Conservation (phyloP, 1,140 invertebrate species). For the Daktulosphaira vitifoliae region DNA sequence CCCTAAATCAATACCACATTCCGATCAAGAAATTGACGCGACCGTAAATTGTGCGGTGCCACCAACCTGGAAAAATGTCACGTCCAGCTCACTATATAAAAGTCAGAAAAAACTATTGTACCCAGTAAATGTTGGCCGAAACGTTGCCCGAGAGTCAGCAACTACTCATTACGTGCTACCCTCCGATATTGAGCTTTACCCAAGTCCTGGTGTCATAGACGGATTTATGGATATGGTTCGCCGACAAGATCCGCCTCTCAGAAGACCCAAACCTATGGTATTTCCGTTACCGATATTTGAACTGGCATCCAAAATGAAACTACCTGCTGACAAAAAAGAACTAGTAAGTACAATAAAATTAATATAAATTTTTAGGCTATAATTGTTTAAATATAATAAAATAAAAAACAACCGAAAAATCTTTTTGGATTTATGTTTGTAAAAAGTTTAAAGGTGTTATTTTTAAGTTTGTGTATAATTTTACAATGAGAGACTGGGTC, state of each 20-base stretch:
- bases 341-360: constrained; percentile 43
- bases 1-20: constrained; percentile 64
- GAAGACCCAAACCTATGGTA: constrained; percentile 60
- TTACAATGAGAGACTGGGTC: no score
- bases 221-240: constrained; percentile 76
- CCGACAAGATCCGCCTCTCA: constrained; percentile 55
- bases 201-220: constrained; percentile 64
- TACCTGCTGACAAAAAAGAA: constrained; percentile 46
- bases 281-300: constrained; percentile 77
- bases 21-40: constrained; percentile 50
- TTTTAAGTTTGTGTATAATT: no score
- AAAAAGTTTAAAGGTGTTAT: no score
- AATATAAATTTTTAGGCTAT: no score
- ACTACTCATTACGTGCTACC: constrained; percentile 74
- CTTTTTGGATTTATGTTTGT: no score
- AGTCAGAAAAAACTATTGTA: constrained; percentile 69
- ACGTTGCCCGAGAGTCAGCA: constrained; percentile 71
- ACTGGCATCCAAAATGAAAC: constrained; percentile 55
- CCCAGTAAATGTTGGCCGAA: constrained; percentile 79
- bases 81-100: constrained; percentile 61
- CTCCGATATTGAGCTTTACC: constrained; percentile 81
- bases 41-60: constrained; percentile 54
- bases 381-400: no score
- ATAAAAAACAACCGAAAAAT: no score
- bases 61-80: constrained; percentile 56